Evolutionary conservation across 2,797 vertebrate species (phyloP).

Genomic region (Smutsia temminckii): DNA sequence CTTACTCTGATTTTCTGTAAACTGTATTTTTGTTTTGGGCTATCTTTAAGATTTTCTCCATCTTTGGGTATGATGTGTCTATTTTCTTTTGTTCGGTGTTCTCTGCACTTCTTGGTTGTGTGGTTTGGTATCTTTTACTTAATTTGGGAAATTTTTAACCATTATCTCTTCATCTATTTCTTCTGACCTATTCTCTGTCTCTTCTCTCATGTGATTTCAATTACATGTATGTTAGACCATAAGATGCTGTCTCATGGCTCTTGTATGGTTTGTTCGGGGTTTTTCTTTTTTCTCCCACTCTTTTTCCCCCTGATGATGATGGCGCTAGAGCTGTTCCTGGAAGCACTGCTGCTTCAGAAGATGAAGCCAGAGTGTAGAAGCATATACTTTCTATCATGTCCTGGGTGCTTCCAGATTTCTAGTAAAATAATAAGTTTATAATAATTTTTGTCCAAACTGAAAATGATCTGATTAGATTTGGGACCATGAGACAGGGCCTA

Average conservation of each 20-base stretch:
- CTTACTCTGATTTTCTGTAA: background rate
- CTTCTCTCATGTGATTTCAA: background rate
- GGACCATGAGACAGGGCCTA: background rate
- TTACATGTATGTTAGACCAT: background rate
- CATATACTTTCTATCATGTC: background rate
- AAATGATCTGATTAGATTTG: background rate
- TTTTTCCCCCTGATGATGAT: background rate
- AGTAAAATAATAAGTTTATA: conserved; percentile 2
- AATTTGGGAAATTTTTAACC: background rate
- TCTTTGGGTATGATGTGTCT: background rate
- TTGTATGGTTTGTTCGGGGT: background rate
- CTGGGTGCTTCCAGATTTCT: conserved; percentile 8
- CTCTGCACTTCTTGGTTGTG: background rate
- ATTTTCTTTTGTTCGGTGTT: background rate
- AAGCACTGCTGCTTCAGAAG: background rate
- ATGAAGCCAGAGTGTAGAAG: background rate
- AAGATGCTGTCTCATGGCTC: background rate
- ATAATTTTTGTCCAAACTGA: conserved; percentile 14
- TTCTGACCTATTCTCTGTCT: background rate
- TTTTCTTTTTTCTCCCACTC: background rate
- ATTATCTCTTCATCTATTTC: background rate
- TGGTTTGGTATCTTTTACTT: conserved; percentile 27
- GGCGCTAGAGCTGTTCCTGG: background rate
- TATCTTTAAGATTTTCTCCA: background rate
- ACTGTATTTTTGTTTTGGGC: background rate